Evolutionary conservation across 2,797 vertebrate genomes (phyloP), one percentile per base, ranked within the genome.

Genomic region (Falco berigora): DNA sequence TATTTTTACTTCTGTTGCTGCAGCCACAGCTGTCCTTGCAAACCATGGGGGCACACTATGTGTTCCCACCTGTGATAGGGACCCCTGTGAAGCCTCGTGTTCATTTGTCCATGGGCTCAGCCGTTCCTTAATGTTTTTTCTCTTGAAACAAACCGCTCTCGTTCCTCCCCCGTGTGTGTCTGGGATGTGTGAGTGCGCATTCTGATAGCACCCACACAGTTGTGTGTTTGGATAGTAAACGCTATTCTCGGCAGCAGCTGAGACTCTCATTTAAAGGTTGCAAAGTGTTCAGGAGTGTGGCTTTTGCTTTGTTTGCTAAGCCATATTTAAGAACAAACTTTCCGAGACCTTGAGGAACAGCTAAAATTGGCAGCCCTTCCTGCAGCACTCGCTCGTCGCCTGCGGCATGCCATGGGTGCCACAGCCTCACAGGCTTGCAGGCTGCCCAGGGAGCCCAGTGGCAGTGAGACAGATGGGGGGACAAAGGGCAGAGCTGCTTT

Each of bases 341-440:
- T 36, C 72, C 3, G 3, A 86, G 93, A 69, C 56, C 72, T 89
- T 78, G 78, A 87, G 44, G 30, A 94, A 42, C 1, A 6, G 36
- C 42, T 66, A 50, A 87, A 80, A 73, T 28, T 79, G 75, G 52
- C 44, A 82, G 14, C 15, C 19, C 25, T 42, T 72, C 32, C 34
- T 34, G 18, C 63, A 73, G 50, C 0, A 2, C 50, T 79, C 17
- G 47, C 50, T 79, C 17, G 47, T 69, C 2, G 8, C 32, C 50
- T 25, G 36, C 1, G 5, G 47, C 36, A 18, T 0, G 0, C 32
- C 2, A 2, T 19, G 28, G 25, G 20, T 81, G 66, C 63, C 19
- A 12, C 23, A 64, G 72, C 32, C 68, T 58, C 21, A 6, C 20
- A 25, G 63, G 73, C 19, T 84, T 6, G 0, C 83, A 52, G 81